Percentiles rank a stretch among this genome's conserved stretches.
Evolutionary conservation across 1,140 invertebrate genomes (phyloP).

Genomic region (Drosophila leontia): DNA sequence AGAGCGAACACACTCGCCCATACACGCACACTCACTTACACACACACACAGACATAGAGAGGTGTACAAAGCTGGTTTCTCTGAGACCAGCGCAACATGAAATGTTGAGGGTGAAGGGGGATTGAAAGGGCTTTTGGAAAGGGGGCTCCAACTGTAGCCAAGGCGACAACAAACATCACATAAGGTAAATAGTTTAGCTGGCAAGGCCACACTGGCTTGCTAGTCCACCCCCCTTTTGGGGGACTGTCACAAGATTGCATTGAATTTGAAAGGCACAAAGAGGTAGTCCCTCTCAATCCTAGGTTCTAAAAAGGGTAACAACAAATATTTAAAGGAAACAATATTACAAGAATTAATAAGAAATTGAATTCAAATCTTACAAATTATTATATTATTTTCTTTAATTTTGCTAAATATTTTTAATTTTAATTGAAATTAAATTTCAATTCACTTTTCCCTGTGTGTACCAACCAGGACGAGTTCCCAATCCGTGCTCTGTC

Average conservation of each 20-base stretch:
- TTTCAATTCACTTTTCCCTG: not conserved
- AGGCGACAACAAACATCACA: slow-evolving; percentile 49
- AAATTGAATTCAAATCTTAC: not conserved
- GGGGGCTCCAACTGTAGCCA: slow-evolving; percentile 55
- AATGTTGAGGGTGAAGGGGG: not conserved
- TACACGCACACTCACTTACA: slow-evolving; percentile 6
- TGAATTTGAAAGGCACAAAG: slow-evolving; percentile 73
- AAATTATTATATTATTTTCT: too few species aligned
- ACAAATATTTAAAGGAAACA: not conserved
- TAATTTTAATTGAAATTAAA: too few species aligned
- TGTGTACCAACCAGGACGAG: slow-evolving; percentile 14
- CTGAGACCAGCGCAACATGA: slow-evolving; percentile 3
- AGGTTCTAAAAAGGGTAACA: not conserved
- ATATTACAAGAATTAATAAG: not conserved
- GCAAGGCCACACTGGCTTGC: slow-evolving; percentile 42
- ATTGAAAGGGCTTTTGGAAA: not conserved
- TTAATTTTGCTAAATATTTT: too few species aligned
- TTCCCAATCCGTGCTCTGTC: slow-evolving; percentile 48
- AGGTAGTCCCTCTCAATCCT: not conserved
- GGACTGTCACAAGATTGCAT: slow-evolving; percentile 57
- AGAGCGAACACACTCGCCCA: slow-evolving; percentile 37
- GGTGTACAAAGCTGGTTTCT: slow-evolving; percentile 3
- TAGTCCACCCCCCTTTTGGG: not conserved
- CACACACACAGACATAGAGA: not conserved
- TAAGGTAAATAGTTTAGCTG: slow-evolving; percentile 70